Evolutionary conservation across 2,797 vertebrate species (phyloP).

Genomic region (Neopelma chrysocephalum): DNA sequence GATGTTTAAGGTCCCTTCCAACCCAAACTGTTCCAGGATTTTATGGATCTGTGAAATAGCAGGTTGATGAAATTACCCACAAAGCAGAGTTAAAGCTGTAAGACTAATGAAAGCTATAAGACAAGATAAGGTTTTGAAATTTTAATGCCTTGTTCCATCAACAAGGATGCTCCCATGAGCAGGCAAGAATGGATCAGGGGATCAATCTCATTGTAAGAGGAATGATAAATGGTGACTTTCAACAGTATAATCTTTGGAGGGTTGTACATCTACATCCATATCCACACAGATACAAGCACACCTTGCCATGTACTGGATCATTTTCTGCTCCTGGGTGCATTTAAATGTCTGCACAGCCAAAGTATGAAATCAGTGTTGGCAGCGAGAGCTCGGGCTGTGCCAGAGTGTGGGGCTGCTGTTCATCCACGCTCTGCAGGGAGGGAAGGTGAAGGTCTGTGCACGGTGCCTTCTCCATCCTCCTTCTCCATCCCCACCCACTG

Average conservation of each 20-base stretch:
- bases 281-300: not conserved
- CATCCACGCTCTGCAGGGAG: not conserved
- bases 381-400: not conserved
- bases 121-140: slow-evolving; percentile 48
- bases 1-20: not conserved
- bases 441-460: not conserved
- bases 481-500: accelerated
- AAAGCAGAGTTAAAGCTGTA: not conserved
- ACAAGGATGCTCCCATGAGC: not conserved
- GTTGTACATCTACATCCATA: not conserved
- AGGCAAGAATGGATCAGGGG: slow-evolving; percentile 22
- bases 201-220: not conserved
- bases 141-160: slow-evolving; percentile 6
- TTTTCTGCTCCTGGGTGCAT: not conserved
- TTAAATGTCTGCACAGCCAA: not conserved
- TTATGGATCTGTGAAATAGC: not conserved
- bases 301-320: not conserved
- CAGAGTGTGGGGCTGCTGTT: not conserved
- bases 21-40: not conserved
- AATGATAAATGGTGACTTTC: not conserved
- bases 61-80: slow-evolving; percentile 8
- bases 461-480: not conserved
- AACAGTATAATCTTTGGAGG: not conserved
- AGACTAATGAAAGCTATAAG: not conserved
- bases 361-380: not conserved